Evolutionary conservation across 2,113 vertebrate genomes (phyloP).

Genomic region (Aspiorhynchus laticeps): DNA sequence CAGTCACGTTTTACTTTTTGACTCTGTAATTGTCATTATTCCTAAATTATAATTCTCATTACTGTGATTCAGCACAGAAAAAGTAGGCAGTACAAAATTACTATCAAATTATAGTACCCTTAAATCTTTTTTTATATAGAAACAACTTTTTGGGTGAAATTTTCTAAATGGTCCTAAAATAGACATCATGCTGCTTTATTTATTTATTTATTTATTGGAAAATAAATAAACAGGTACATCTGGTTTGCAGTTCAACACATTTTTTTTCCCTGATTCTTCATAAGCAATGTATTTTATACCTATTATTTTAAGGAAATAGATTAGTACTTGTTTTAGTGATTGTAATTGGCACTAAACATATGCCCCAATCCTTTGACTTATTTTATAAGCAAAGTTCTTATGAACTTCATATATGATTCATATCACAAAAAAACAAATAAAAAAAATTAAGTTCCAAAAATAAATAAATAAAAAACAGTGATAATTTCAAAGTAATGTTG

Average conservation of each 20-base stretch:
- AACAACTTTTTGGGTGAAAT: no score
- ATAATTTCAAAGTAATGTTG: background rate
- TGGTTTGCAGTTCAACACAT: no score
- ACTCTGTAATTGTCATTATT: background rate
- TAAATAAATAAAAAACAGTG: background rate
- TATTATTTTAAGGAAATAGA: background rate
- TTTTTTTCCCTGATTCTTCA: background rate
- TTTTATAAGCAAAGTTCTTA: background rate
- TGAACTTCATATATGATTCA: background rate
- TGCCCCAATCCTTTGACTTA: background rate
- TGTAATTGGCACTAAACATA: background rate
- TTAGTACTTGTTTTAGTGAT: background rate
- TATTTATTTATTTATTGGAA: no score
- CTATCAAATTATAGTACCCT: background rate
- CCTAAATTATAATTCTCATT: background rate
- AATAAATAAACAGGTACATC: no score
- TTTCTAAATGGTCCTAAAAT: no score
- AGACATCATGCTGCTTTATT: no score
- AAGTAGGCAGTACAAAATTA: background rate
- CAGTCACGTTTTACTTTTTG: background rate
- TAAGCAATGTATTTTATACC: background rate
- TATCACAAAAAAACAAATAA: background rate
- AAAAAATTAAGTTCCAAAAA: background rate
- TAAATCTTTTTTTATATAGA: background rate
- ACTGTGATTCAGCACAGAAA: background rate